Conservation (phyloP, 2,113 vertebrate species). For the Solenodon paradoxus region DNA sequence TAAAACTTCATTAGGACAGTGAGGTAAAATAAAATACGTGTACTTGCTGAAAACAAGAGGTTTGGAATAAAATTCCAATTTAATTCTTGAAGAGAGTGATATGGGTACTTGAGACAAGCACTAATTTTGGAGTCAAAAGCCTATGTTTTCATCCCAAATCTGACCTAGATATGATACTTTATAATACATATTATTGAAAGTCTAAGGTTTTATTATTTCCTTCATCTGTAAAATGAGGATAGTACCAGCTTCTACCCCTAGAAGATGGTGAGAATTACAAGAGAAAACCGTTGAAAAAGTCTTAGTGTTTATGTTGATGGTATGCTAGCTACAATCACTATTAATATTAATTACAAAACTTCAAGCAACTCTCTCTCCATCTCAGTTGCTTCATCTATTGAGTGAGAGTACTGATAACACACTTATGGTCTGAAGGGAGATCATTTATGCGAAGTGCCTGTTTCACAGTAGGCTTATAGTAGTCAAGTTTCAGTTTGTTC, state of each 20-base stretch:
- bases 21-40: neutral
- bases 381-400: neutral
- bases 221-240: neutral
- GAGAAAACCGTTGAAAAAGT: neutral
- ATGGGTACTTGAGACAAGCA: neutral
- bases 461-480: neutral
- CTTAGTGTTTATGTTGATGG: neutral
- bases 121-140: neutral
- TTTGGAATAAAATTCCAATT: neutral
- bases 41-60: neutral
- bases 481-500: neutral
- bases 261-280: neutral
- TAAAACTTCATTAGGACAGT: neutral
- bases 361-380: neutral
- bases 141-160: neutral
- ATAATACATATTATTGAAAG: neutral
- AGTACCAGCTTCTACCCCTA: neutral
- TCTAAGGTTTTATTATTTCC: neutral
- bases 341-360: neutral
- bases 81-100: neutral
- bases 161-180: neutral
- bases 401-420: neutral
- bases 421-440: neutral
- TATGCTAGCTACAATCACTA: neutral
- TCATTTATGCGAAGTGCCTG: neutral